Base-by-base conservation (phyloP, 2,888 invertebrate genomes). In the Chaitophorus viminalis region DNA sequence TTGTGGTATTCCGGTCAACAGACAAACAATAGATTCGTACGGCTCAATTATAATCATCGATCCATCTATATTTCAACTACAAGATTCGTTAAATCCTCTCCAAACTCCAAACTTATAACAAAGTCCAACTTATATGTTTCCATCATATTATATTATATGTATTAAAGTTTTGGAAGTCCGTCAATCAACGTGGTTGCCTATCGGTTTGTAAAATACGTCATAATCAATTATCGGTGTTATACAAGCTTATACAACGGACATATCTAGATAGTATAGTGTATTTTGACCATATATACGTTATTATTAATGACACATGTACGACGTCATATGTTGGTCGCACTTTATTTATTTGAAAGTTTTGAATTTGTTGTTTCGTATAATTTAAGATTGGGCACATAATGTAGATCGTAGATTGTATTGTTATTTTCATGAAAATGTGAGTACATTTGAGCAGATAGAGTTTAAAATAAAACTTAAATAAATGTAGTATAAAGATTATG, bases 101-200 rank as follows among this genome's bases (percentile, higher is more conserved):
- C 9, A 29, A 74, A 54, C 18, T 54, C 17, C 9, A 29, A 74
- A 54, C 52, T 54, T 36, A n/a, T 33, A 72, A 72, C 82, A 33
- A 33, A 14, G 3, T 11, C 46, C 54, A 1, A 31, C 25, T 46
- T 46, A 18, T n/a, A n/a, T n/a, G n/a, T 72, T 74, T 21, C 54
- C 33, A 18, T 29, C 21, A 17, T 29, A 33, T 0, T 54, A 82
- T 54, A 82, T 14, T 31, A 17, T 25, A n/a, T n/a, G n/a, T n/a
- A 70, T 25, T 74, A 82, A 82, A 54, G 74, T 82, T 74, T 65
- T 36, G 21, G n/a, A 72, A 36, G 46, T 74, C 54, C 33, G 33
- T 82, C 82, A 72, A 72, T 82, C 33, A 82, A 72, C 11, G 72
- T 14, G 14, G 46, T 46, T n/a, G 46, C 14, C 11, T 46, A 52